Evolutionary conservation across 2,113 vertebrate genomes (phyloP).

Genomic region (Phaethon lepturus): DNA sequence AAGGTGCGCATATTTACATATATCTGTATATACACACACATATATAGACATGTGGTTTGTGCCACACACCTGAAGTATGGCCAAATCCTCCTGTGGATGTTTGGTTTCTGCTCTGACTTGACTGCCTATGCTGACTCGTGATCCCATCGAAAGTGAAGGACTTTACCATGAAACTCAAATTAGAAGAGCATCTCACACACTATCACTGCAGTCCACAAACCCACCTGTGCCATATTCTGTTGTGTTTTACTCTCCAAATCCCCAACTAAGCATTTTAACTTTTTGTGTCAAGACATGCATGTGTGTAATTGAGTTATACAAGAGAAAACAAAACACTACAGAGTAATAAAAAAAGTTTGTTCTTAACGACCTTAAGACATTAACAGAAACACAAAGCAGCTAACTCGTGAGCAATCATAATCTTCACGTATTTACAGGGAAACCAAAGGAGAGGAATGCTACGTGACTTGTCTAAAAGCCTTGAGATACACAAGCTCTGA

Average conservation of each 20-base stretch:
- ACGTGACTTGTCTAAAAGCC: neutral
- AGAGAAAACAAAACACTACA: neutral
- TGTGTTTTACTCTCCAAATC: neutral
- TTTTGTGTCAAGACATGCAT: neutral
- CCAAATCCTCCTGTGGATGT: accelerated
- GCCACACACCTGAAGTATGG: neutral
- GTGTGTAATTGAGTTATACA: neutral
- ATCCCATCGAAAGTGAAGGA: neutral
- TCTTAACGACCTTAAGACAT: neutral
- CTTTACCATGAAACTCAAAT: neutral
- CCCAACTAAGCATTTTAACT: neutral
- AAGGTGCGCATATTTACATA: neutral
- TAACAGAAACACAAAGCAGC: neutral
- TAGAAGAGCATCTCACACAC: neutral
- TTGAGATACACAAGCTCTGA: neutral
- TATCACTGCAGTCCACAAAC: neutral
- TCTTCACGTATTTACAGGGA: neutral
- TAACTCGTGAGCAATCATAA: neutral
- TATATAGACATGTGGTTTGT: neutral
- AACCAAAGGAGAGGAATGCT: neutral
- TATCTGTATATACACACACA: accelerated
- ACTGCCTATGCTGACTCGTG: neutral
- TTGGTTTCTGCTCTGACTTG: neutral
- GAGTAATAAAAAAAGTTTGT: neutral
- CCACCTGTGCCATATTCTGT: neutral